Conservation (phyloP, 2,113 vertebrate genomes). For the Cyrtonyx montezumae region DNA sequence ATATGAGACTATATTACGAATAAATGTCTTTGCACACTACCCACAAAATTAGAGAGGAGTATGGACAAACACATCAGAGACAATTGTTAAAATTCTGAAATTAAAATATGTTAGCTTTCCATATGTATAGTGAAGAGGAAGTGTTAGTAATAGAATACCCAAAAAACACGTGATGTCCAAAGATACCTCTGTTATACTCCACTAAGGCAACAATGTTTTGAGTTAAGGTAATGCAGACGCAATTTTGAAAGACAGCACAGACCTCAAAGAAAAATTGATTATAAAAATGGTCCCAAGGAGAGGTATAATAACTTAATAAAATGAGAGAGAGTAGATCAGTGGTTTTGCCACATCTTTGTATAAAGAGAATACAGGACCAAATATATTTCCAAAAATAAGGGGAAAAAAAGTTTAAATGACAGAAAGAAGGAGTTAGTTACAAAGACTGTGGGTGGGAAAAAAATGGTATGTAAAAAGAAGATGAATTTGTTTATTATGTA, state of each 20-base stretch:
- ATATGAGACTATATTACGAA: neutral
- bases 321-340: neutral
- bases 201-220: neutral
- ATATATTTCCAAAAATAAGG: no score
- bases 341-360: rapidly evolving
- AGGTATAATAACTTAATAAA: neutral
- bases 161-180: neutral
- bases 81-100: neutral
- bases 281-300: neutral
- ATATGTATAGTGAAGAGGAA: neutral
- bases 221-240: neutral
- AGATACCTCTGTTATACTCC: neutral
- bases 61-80: neutral
- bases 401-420: neutral
- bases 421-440: neutral
- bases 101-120: neutral
- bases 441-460: neutral
- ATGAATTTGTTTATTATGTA: rapidly evolving
- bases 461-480: neutral
- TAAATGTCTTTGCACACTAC: neutral
- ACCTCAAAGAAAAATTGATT: neutral
- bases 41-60: neutral
- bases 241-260: neutral
- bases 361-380: neutral
- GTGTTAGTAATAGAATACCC: neutral